phyloP scores from a whole-genome alignment of 2,888 invertebrate genomes.

The Euplexia lucipara region DNA sequence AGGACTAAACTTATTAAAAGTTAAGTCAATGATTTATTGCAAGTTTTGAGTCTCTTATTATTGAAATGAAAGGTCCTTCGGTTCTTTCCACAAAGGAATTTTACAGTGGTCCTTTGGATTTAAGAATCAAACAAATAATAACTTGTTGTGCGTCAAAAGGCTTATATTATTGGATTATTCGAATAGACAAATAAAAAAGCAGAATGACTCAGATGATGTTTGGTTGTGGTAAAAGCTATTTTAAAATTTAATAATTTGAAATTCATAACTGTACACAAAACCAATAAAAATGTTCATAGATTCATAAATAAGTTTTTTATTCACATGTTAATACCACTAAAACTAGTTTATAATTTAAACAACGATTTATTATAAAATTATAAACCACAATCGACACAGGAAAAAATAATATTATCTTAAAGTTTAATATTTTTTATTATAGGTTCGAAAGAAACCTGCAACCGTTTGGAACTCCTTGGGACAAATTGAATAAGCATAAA shows the following conservation, averaged over 20 bases:
- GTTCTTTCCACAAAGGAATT: too few species aligned
- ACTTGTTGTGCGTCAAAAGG: not conserved
- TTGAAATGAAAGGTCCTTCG: too few species aligned
- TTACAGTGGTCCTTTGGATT: too few species aligned
- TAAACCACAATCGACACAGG: not conserved
- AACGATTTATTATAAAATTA: too few species aligned
- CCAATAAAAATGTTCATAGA: constrained; percentile 2
- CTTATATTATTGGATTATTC: not conserved
- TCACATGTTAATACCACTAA: constrained; percentile 1
- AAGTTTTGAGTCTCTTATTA: too few species aligned
- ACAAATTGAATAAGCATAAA: not conserved
- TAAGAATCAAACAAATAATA: too few species aligned
- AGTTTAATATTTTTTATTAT: constrained; percentile 12
- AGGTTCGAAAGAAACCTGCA: constrained; percentile 19
- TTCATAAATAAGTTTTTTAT: constrained; percentile 2
- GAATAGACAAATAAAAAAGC: not conserved
- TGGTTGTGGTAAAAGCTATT: too few species aligned
- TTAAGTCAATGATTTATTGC: too few species aligned
- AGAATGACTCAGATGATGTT: too few species aligned
- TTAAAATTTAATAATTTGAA: too few species aligned
- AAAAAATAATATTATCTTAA: not conserved
- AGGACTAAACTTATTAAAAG: too few species aligned
- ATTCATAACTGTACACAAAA: constrained; percentile 3
- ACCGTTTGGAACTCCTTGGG: constrained; percentile 9
- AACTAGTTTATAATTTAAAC: not conserved